A percentile compares a stretch with the other conserved stretches of the same genome.
Conservation (phyloP, 2,888 invertebrate species). For the Ochlodes sylvanus region DNA sequence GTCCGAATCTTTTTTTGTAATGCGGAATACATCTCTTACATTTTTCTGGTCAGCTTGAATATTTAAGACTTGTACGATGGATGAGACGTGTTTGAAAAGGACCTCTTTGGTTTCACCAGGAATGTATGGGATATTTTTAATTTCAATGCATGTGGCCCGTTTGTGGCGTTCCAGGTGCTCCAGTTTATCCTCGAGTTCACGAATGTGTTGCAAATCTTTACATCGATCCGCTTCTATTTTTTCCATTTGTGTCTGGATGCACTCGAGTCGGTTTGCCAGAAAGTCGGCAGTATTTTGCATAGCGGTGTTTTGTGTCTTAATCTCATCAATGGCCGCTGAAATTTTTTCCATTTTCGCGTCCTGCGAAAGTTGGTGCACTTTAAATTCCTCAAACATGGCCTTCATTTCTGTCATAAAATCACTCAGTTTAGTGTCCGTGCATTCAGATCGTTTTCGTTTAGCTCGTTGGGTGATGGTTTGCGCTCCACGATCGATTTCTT, state of each 20-base stretch:
- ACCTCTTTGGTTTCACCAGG: too few relatives aligned
- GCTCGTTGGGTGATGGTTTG: not conserved
- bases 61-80: not conserved
- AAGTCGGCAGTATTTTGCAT: conserved; percentile 7
- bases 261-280: not conserved
- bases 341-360: conserved; percentile 15
- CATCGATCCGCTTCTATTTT: conserved; percentile 3
- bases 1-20: not conserved
- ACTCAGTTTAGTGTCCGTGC: not conserved
- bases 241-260: conserved; percentile 6
- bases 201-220: not conserved
- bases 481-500: not conserved
- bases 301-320: not conserved
- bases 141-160: conserved; percentile 6
- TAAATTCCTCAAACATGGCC: conserved; percentile 9
- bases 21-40: not conserved
- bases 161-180: not conserved
- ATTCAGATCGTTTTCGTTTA: not conserved
- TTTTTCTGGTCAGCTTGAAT: not conserved
- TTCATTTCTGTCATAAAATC: conserved; percentile 13
- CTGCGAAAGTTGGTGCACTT: not conserved
- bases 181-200: too few relatives aligned
- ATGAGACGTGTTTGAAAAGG: not conserved
- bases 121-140: conserved; percentile 1
- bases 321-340: not conserved